phyloP scores from a whole-genome alignment of 1,140 invertebrate genomes.

The Bacillus rossius region DNA sequence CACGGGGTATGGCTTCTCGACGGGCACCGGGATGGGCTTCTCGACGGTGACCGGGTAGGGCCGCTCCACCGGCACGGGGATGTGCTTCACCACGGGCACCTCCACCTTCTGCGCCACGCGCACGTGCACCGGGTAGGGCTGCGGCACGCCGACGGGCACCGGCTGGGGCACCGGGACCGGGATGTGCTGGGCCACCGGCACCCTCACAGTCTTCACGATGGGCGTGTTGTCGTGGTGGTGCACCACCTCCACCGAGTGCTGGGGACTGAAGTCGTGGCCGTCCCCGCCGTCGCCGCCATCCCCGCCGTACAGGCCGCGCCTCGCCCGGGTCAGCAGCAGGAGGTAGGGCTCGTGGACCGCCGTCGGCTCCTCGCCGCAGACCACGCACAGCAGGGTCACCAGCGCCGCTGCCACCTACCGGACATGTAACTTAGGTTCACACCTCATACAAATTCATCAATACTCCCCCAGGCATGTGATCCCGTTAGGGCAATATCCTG shows the following conservation, averaged over 20 bases:
- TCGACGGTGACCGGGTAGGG: conserved; percentile 43
- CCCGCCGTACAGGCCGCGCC: not conserved
- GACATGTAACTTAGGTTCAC: no score
- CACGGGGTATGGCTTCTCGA: conserved; percentile 72
- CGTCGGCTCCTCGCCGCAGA: no score
- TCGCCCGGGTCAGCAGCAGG: not conserved
- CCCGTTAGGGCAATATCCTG: no score
- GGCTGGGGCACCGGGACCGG: conserved; percentile 22
- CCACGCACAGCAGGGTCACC: not conserved
- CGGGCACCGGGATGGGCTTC: conserved; percentile 65
- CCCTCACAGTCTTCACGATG: conserved; percentile 21
- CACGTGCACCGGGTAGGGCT: conserved; percentile 8
- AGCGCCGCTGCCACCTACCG: not conserved
- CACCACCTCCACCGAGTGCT: conserved; percentile 1
- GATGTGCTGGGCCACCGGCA: conserved; percentile 23
- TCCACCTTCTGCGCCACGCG: conserved; percentile 54
- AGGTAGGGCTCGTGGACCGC: no score
- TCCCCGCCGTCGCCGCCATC: not conserved
- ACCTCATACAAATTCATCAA: no score
- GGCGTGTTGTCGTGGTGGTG: conserved; percentile 15
- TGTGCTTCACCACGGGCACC: conserved; percentile 45
- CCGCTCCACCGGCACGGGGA: conserved; percentile 18
- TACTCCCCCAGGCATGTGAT: no score
- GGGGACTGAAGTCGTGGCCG: not conserved
- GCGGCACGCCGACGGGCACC: conserved; percentile 19